Conservation (phyloP, 2,113 vertebrate genomes). For the Marcusenius ussheri region DNA sequence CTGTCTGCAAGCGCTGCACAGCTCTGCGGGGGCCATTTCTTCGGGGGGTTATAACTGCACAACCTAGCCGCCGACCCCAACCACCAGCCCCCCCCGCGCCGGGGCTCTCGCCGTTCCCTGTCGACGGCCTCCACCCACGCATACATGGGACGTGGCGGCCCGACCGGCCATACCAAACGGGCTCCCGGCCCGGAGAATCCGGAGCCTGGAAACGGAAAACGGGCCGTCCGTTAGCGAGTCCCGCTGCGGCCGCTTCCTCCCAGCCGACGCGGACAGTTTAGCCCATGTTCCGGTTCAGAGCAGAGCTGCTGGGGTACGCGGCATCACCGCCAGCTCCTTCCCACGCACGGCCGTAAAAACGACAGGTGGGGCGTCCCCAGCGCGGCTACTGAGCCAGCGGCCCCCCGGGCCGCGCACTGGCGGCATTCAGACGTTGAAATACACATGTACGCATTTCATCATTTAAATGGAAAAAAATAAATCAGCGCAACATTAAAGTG, state of each 20-base stretch:
- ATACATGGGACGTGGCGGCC: not conserved
- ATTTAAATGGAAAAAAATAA: not conserved
- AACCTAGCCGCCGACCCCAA: not conserved
- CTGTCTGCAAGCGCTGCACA: not conserved
- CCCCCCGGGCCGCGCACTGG: not conserved
- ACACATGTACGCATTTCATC: not conserved
- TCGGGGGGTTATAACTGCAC: not conserved
- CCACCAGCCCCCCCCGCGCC: not conserved
- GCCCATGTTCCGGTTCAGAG: conserved; percentile 55
- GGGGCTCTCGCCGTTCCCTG: not conserved
- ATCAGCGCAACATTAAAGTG: not conserved
- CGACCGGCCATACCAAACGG: not conserved
- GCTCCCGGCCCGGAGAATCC: conserved; percentile 20
- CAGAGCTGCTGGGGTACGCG: conserved; percentile 41
- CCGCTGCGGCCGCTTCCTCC: conserved; percentile 52
- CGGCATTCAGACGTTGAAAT: not conserved
- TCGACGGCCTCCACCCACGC: not conserved
- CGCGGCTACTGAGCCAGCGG: not conserved
- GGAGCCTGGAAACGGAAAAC: conserved; percentile 46
- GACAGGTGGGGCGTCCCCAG: conserved; percentile 45
- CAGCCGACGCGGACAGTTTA: conserved; percentile 50
- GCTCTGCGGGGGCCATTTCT: conserved; percentile 1
- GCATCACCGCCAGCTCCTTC: conserved; percentile 49
- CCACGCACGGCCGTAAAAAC: conserved; percentile 29
- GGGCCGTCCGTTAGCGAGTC: conserved; percentile 59